phyloP scores from a whole-genome alignment of 2,888 invertebrate genomes.

The Nymphalis polychloros region DNA sequence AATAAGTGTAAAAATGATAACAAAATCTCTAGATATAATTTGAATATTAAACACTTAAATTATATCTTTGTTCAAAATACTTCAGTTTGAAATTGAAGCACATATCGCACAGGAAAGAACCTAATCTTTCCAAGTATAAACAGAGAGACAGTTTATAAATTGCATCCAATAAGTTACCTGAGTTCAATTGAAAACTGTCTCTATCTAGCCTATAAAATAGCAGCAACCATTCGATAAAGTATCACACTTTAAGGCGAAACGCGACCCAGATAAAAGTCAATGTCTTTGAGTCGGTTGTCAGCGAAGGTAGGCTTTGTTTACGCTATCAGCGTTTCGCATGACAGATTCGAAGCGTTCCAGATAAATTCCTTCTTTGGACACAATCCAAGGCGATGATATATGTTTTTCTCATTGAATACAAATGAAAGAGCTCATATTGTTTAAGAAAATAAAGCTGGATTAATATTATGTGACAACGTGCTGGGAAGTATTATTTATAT shows the following conservation, averaged over 20 bases:
- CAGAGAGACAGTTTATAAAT: slow-evolving; percentile 6
- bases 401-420: slow-evolving; percentile 56
- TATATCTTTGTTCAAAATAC: not conserved
- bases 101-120: slow-evolving; percentile 1
- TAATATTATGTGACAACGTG: slow-evolving; percentile 10
- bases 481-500: not conserved
- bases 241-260: slow-evolving; percentile 24
- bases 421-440: slow-evolving; percentile 48
- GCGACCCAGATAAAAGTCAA: slow-evolving; percentile 29
- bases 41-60: too few species aligned
- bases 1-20: too few species aligned
- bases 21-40: too few species aligned
- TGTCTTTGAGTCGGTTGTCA: slow-evolving; percentile 25
- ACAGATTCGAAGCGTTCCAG: slow-evolving; percentile 52
- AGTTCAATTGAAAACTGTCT: slow-evolving; percentile 24
- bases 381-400: slow-evolving; percentile 60
- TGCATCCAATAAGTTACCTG: slow-evolving; percentile 17
- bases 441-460: slow-evolving; percentile 31
- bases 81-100: not conserved
- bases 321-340: slow-evolving; percentile 58
- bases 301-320: slow-evolving; percentile 38
- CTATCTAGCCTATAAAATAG: slow-evolving; percentile 16
- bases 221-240: slow-evolving; percentile 23
- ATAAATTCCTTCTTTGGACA: slow-evolving; percentile 53
- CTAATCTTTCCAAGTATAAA: slow-evolving; percentile 3